These are phyloP conservation scores for Phyllostomus discolor DNA, from an alignment of 2,113 vertebrate species.

Conservation along the genomic window DNA sequence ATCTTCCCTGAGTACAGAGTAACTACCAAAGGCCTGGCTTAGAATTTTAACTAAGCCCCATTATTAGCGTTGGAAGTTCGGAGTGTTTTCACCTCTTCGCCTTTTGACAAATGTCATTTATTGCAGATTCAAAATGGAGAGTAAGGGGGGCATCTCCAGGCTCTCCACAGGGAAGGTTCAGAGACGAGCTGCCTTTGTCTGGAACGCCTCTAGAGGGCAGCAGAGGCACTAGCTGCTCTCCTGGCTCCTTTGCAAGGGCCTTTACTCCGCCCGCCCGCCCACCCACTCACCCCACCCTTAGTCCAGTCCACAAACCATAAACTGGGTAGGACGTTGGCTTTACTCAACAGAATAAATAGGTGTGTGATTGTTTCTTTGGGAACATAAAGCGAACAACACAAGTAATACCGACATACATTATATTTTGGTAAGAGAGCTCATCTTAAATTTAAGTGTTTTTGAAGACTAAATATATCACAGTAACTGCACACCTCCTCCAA, in stretches of 20 bases:
- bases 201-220: neutral
- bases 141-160: fast-evolving
- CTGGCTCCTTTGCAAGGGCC: neutral
- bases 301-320: neutral
- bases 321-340: neutral
- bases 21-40: neutral
- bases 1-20: neutral
- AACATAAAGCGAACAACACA: neutral
- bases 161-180: neutral
- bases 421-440: neutral
- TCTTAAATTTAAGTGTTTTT: conserved; percentile 35
- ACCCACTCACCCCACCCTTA: too few relatives aligned
- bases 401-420: neutral
- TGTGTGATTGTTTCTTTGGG: neutral
- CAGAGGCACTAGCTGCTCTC: neutral
- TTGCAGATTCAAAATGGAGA: neutral
- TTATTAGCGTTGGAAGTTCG: neutral
- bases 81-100: neutral
- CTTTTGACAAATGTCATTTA: neutral
- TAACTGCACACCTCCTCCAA: neutral
- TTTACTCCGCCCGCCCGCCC: too few relatives aligned
- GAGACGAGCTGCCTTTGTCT: neutral
- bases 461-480: conserved; percentile 45
- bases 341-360: neutral
- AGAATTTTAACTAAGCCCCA: neutral